Percentiles rank a stretch among this genome's conserved stretches.
These are phyloP conservation scores for Leucoma salicis DNA, from an alignment of 2,888 invertebrate genomes.

Conservation along the genomic window DNA sequence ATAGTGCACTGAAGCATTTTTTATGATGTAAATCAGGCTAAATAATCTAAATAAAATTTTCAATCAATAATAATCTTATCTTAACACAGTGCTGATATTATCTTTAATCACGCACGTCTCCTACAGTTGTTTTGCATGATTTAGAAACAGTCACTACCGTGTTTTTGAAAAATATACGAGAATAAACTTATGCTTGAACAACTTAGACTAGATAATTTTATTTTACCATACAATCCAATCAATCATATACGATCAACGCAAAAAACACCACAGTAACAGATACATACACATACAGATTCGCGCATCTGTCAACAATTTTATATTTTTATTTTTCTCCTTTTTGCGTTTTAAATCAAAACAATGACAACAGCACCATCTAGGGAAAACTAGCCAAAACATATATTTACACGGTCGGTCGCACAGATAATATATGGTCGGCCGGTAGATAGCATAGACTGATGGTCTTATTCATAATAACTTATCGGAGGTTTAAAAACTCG, in stretches of 20 bases:
- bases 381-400: too few species aligned
- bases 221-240: too few species aligned
- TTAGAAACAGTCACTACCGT: conserved; percentile 18
- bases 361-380: conserved; percentile 25
- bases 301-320: conserved; percentile 59
- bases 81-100: conserved; percentile 27
- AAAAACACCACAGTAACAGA: too few species aligned
- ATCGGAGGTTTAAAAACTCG: too few species aligned
- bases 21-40: conserved; percentile 12
- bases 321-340: conserved; percentile 18
- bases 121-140: conserved; percentile 15
- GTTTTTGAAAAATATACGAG: conserved; percentile 4
- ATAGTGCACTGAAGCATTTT: conserved; percentile 9
- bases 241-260: too few species aligned
- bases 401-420: too few species aligned
- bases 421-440: too few species aligned
- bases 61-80: conserved; percentile 45
- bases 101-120: conserved; percentile 16
- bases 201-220: too few species aligned
- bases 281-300: conserved; percentile 39
- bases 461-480: too few species aligned
- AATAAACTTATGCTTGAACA: not conserved
- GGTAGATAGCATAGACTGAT: too few species aligned
- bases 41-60: conserved; percentile 26
- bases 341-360: conserved; percentile 42